These are phyloP conservation scores for Myotis yumanensis DNA, from an alignment of 2,113 vertebrate species.

Conservation along the genomic window DNA sequence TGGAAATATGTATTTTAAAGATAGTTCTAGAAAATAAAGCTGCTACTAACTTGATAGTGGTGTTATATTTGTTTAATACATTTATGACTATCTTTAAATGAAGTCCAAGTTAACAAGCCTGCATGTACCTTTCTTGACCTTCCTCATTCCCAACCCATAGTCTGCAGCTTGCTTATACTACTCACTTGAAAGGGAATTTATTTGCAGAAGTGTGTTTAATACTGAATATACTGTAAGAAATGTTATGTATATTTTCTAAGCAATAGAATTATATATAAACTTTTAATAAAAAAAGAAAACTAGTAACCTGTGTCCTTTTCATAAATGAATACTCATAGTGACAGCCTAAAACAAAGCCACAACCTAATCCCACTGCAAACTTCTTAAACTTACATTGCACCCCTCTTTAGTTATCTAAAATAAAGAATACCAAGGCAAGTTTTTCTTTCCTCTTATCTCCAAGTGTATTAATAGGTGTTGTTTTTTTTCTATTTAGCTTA, in stretches of 20 bases:
- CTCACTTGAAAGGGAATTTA: slow-evolving; percentile 21
- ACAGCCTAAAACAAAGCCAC: slow-evolving; percentile 7
- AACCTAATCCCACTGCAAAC: background rate
- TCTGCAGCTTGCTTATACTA: background rate
- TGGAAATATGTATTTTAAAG: slow-evolving; percentile 31
- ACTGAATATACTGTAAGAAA: slow-evolving; percentile 1
- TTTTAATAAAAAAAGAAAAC: background rate
- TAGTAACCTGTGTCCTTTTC: background rate
- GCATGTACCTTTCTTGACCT: background rate
- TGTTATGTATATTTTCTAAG: slow-evolving; percentile 43
- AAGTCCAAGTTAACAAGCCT: background rate
- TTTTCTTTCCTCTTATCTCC: slow-evolving; percentile 41
- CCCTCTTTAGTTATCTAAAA: background rate
- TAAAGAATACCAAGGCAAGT: background rate
- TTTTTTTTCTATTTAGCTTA: background rate
- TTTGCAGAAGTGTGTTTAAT: slow-evolving; percentile 45
- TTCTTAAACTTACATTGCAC: background rate
- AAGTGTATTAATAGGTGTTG: background rate
- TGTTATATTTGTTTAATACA: slow-evolving; percentile 1
- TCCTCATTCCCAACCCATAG: background rate
- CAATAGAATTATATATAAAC: slow-evolving; percentile 11
- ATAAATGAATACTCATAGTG: background rate
- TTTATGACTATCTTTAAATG: background rate
- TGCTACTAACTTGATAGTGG: background rate
- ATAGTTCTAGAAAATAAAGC: slow-evolving; percentile 41